phyloP scores from a whole-genome alignment of 2,113 vertebrate genomes.

The Zosterops hypoxanthus region DNA sequence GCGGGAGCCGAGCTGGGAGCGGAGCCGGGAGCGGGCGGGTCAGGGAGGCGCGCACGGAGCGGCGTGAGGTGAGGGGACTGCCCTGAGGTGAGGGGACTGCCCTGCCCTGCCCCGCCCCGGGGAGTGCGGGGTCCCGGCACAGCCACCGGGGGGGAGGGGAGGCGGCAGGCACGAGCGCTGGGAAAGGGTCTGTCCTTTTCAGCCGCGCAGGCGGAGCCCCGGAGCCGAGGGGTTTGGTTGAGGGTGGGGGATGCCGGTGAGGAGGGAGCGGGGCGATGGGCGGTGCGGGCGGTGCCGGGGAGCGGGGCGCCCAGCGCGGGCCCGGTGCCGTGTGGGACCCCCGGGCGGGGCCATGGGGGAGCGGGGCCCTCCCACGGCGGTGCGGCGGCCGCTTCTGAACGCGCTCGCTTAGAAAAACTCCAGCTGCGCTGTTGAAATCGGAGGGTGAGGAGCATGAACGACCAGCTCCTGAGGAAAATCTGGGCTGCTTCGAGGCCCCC shows the following conservation, averaged over 20 bases:
- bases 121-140: accelerated
- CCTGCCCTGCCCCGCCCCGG: background rate
- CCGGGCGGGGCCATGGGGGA: background rate
- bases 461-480: background rate
- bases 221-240: background rate
- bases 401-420: accelerated
- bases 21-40: too few relatives aligned
- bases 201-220: background rate
- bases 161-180: background rate
- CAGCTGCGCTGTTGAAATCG: background rate
- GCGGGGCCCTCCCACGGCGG: background rate
- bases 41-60: too few relatives aligned
- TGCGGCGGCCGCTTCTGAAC: accelerated
- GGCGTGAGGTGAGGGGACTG: too few relatives aligned
- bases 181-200: too few relatives aligned
- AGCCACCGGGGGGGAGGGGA: background rate
- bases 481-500: background rate
- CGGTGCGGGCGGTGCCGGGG: background rate
- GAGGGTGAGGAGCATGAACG: background rate
- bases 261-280: background rate
- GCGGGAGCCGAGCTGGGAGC: background rate
- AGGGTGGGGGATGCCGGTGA: background rate
- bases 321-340: background rate
- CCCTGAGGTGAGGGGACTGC: too few relatives aligned
- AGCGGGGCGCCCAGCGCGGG: background rate